A percentile compares a stretch with the other conserved stretches of the same genome.
Conservation (phyloP, 2,888 invertebrate species). For the Bombyx huttoni region DNA sequence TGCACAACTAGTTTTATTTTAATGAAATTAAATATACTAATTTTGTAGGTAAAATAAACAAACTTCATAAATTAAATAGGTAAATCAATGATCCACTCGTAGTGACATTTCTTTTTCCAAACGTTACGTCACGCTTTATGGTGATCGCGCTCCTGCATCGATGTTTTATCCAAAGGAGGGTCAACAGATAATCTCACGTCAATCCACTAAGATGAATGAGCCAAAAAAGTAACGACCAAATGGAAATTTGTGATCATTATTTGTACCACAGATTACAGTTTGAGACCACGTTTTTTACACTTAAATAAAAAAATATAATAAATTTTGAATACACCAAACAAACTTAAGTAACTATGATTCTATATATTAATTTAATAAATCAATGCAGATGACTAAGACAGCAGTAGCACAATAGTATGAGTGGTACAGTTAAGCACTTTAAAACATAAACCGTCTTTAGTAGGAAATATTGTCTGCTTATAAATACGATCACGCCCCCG, state of each 20-base stretch:
- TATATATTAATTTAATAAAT: too few species aligned
- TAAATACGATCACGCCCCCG: slow-evolving; percentile 62
- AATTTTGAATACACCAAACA: too few species aligned
- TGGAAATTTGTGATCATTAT: slow-evolving; percentile 7
- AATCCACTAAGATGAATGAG: slow-evolving; percentile 23
- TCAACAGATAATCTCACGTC: slow-evolving; percentile 19
- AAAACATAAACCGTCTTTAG: background rate
- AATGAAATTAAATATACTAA: too few species aligned
- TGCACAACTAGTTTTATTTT: too few species aligned
- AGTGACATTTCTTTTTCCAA: background rate
- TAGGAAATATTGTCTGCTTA: slow-evolving; percentile 27
- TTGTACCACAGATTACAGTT: background rate
- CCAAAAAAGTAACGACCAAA: slow-evolving; percentile 17
- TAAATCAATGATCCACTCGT: background rate
- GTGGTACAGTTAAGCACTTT: background rate
- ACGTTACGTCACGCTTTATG: background rate
- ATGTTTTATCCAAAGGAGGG: slow-evolving; percentile 4
- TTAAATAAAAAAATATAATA: too few species aligned
- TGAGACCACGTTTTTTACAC: too few species aligned
- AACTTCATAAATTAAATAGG: too few species aligned
- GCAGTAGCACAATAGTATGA: background rate
- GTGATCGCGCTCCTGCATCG: background rate
- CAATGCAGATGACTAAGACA: background rate
- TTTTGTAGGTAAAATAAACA: too few species aligned
- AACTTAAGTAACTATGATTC: too few species aligned